Evolutionary conservation across 2,113 vertebrate species (phyloP).

Genomic region (Heteronetta atricapilla): DNA sequence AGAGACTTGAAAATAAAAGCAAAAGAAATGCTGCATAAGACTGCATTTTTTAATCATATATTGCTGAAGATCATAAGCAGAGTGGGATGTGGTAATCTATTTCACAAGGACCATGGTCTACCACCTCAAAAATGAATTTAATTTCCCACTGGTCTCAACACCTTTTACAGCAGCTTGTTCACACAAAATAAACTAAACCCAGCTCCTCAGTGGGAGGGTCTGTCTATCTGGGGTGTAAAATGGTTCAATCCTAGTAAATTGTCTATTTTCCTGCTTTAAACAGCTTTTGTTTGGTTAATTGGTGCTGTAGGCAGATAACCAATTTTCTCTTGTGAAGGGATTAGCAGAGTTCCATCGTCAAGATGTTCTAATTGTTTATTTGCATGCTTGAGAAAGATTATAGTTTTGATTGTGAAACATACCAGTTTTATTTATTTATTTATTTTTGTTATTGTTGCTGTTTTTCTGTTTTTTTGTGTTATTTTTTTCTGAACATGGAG

Average conservation of each 20-base stretch:
- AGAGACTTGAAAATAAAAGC: background rate
- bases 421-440: background rate
- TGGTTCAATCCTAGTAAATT: background rate
- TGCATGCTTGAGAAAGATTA: constrained; percentile 16
- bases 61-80: background rate
- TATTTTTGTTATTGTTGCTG: too few relatives aligned
- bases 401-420: constrained; percentile 48
- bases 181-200: background rate
- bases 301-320: constrained; percentile 12
- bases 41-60: background rate
- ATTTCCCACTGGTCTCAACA: background rate
- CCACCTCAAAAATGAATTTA: background rate
- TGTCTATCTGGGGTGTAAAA: background rate
- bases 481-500: background rate
- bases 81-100: background rate
- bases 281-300: constrained; percentile 19
- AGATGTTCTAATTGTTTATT: constrained; percentile 47
- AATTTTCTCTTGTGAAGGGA: constrained; percentile 22
- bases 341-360: constrained; percentile 12
- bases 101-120: background rate
- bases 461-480: too few relatives aligned
- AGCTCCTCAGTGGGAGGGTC: background rate
- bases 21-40: background rate
- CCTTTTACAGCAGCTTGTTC: background rate
- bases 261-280: constrained; percentile 27